A percentile compares a stretch with the other conserved stretches of the same genome.
phyloP scores from a whole-genome alignment of 2,113 vertebrate genomes.

The Egretta garzetta region DNA sequence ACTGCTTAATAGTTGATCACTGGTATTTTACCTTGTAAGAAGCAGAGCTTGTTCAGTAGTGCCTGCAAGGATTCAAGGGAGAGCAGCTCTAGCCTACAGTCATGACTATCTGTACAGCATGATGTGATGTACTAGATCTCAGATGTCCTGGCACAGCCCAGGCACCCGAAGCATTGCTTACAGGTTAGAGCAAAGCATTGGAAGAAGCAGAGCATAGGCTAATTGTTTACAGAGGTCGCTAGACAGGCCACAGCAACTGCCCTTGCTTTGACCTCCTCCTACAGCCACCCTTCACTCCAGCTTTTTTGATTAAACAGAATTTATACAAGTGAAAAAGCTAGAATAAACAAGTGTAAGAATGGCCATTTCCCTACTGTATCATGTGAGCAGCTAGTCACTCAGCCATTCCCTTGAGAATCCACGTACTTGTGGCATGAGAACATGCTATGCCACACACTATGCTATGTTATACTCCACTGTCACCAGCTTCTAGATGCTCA shows the following conservation, averaged over 20 bases:
- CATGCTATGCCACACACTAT: rapidly evolving
- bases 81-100: not conserved
- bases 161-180: not conserved
- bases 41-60: not conserved
- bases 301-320: not conserved
- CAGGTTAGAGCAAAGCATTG: not conserved
- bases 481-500: not conserved
- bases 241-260: not conserved
- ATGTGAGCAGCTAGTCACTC: not conserved
- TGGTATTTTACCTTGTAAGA: not conserved
- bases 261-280: not conserved
- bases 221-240: not conserved
- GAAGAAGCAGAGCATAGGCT: not conserved
- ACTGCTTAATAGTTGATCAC: not conserved
- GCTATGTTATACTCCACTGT: not conserved
- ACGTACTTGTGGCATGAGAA: not conserved
- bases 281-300: not conserved
- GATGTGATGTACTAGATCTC: not conserved
- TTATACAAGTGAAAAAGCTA: not conserved
- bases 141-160: not conserved
- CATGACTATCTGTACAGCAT: not conserved
- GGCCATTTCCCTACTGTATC: rapidly evolving
- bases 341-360: not conserved
- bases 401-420: not conserved
- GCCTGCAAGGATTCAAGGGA: not conserved